phyloP scores from a whole-genome alignment of 2,113 vertebrate genomes.

The Tonatia bakeri region DNA sequence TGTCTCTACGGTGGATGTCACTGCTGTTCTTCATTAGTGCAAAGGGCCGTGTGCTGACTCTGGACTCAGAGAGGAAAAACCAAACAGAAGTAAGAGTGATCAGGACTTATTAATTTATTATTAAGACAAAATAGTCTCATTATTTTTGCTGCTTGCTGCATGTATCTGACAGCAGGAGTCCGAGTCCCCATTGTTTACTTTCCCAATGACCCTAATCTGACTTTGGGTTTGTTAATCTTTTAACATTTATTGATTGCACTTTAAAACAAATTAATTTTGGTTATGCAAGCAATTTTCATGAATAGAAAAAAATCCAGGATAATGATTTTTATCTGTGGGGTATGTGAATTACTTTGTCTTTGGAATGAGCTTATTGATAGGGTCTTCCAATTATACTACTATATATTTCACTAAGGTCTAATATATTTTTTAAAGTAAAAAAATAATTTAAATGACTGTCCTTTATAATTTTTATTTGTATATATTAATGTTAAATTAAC shows the following conservation, averaged over 20 bases:
- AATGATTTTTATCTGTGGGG: background rate
- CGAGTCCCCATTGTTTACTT: background rate
- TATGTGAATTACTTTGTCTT: conserved; percentile 1
- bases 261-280: conserved; percentile 46
- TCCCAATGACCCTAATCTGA: background rate
- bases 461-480: background rate
- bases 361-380: background rate
- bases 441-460: background rate
- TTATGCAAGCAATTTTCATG: background rate
- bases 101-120: background rate
- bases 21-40: background rate
- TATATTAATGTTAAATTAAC: background rate
- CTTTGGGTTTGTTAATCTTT: conserved; percentile 23
- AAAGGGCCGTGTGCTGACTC: background rate
- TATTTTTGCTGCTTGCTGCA: background rate
- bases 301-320: background rate
- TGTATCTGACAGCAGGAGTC: background rate
- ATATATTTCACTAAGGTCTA: background rate
- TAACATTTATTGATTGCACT: conserved; percentile 28
- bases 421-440: background rate
- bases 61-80: background rate
- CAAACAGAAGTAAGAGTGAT: background rate
- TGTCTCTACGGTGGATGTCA: background rate
- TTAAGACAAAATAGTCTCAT: background rate
- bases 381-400: background rate